These are phyloP conservation scores for Drosophila lacertosa DNA, from an alignment of 1,140 invertebrate species.

Conservation along the genomic window DNA sequence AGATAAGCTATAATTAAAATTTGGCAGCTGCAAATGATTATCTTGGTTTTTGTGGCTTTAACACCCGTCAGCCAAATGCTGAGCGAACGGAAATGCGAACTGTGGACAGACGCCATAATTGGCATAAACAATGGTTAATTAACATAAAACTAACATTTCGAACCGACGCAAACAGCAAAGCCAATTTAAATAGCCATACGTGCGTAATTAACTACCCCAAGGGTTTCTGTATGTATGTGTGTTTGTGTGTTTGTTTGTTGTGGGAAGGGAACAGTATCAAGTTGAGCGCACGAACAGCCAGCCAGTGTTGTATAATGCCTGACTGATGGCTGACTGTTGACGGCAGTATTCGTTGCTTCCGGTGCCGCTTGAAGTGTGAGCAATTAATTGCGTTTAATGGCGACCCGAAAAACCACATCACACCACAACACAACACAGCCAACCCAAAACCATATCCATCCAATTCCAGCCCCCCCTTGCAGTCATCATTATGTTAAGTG, in stretches of 20 bases:
- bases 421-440: constrained; percentile 5
- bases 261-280: constrained; percentile 27
- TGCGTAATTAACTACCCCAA: constrained; percentile 70
- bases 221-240: too few species aligned
- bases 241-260: too few species aligned
- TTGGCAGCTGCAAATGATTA: constrained; percentile 8
- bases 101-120: constrained; percentile 50
- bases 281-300: constrained; percentile 53
- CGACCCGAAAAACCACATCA: constrained; percentile 21
- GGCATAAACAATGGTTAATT: constrained; percentile 78
- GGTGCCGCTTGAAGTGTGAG: constrained; percentile 27
- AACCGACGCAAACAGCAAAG: constrained; percentile 45
- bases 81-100: background rate
- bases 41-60: background rate
- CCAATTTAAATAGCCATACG: constrained; percentile 76
- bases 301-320: constrained; percentile 35
- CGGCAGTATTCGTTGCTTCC: constrained; percentile 6
- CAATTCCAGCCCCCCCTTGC: background rate
- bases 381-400: constrained; percentile 54
- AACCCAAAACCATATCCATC: too few species aligned
- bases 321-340: constrained; percentile 12
- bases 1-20: constrained; percentile 9
- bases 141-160: constrained; percentile 80
- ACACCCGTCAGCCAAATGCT: background rate
- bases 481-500: constrained; percentile 40